Conservation (phyloP, 2,797 vertebrate species). For the Oreortyx pictus region DNA sequence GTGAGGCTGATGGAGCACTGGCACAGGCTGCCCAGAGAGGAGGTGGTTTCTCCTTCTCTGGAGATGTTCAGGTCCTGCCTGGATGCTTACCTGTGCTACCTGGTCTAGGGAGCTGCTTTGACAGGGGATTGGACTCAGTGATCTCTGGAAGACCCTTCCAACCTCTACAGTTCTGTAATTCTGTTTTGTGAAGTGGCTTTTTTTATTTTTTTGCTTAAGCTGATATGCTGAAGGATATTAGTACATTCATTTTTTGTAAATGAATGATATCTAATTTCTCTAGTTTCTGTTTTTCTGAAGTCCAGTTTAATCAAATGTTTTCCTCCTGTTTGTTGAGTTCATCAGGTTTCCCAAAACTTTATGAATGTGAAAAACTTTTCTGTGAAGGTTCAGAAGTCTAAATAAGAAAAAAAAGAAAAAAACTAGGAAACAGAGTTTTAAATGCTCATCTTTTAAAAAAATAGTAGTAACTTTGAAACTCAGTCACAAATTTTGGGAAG, state of each 20-base stretch:
- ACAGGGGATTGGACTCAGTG: too few species aligned
- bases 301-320: not conserved
- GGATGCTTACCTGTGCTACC: too few species aligned
- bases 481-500: not conserved
- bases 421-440: not conserved
- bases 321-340: not conserved
- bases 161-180: too few species aligned
- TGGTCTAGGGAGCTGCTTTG: too few species aligned
- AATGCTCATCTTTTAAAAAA: not conserved
- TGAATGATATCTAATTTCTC: not conserved
- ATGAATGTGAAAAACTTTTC: not conserved
- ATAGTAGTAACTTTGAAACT: not conserved
- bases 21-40: too few species aligned
- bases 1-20: too few species aligned
- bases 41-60: too few species aligned
- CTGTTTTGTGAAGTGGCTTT: not conserved
- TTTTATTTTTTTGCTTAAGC: not conserved
- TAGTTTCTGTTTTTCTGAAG: not conserved
- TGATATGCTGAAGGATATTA: not conserved
- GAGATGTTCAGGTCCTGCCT: too few species aligned
- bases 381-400: not conserved
- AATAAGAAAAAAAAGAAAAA: not conserved
- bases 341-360: not conserved
- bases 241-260: not conserved
- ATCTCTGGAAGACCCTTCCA: too few species aligned